phyloP scores from a whole-genome alignment of 2,113 vertebrate genomes.

The Heteronetta atricapilla region DNA sequence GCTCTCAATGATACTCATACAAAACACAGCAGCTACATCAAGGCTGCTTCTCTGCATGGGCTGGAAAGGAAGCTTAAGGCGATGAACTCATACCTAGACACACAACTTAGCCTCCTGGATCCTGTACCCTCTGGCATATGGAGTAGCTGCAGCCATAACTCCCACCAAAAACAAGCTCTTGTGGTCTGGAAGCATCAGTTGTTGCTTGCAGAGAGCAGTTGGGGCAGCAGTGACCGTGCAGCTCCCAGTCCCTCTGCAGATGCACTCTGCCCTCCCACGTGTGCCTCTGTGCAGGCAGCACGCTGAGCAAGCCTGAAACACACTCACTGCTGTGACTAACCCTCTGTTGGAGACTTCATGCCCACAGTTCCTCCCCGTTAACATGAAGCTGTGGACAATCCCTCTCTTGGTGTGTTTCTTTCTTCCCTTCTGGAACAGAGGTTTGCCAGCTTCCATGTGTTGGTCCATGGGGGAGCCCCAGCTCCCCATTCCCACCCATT shows the following conservation, averaged over 20 bases:
- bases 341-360: background rate
- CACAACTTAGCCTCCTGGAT: background rate
- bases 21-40: background rate
- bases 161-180: too few species aligned
- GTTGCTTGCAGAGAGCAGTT: too few species aligned
- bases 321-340: background rate
- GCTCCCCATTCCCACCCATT: background rate
- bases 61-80: background rate
- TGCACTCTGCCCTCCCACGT: fast-evolving
- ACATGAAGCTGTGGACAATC: background rate
- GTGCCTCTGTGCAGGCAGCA: background rate
- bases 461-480: background rate
- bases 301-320: background rate
- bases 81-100: background rate
- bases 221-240: too few species aligned
- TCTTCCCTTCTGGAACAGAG: background rate
- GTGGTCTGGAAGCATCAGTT: background rate
- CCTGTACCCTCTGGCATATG: background rate
- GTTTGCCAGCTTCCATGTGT: background rate
- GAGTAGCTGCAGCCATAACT: too few species aligned
- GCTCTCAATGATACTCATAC: background rate
- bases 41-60: background rate
- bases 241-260: background rate
- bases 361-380: background rate
- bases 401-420: background rate